phyloP scores from a whole-genome alignment of 2,888 invertebrate genomes.

The Acleris holmiana region DNA sequence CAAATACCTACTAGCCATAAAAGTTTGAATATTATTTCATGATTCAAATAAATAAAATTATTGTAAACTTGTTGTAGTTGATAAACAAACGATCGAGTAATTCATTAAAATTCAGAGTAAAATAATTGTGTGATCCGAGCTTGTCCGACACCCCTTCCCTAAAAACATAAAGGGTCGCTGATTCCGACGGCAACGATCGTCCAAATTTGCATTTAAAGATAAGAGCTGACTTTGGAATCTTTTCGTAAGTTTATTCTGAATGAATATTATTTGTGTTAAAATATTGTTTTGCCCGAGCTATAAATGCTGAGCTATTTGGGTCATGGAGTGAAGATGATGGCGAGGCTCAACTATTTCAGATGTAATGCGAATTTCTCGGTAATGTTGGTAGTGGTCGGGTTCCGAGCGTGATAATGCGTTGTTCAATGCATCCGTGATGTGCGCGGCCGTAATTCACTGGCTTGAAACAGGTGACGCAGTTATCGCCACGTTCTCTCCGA shows the following conservation, averaged over 20 bases:
- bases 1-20: too few relatives aligned
- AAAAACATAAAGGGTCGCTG: conserved; percentile 22
- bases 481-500: conserved; percentile 55
- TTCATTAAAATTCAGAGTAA: conserved; percentile 26
- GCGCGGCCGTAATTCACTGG: conserved; percentile 69
- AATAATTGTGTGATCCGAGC: conserved; percentile 25
- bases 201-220: conserved; percentile 35
- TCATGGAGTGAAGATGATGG: neutral
- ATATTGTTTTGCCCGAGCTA: neutral
- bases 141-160: conserved; percentile 29
- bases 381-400: conserved; percentile 5
- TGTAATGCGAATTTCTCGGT: conserved; percentile 11
- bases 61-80: neutral
- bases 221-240: conserved; percentile 10
- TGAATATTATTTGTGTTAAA: neutral
- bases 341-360: neutral
- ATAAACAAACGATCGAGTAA: conserved; percentile 7
- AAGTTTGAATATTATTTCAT: too few relatives aligned
- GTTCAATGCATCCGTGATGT: conserved; percentile 65
- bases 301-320: neutral
- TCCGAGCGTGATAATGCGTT: conserved; percentile 54
- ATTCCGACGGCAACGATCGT: conserved; percentile 26
- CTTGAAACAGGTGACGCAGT: conserved; percentile 62
- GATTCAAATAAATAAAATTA: neutral
- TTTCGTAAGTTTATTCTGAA: conserved; percentile 19